Conservation (phyloP, 1,140 invertebrate species). For the Asbolus verrucosus region DNA sequence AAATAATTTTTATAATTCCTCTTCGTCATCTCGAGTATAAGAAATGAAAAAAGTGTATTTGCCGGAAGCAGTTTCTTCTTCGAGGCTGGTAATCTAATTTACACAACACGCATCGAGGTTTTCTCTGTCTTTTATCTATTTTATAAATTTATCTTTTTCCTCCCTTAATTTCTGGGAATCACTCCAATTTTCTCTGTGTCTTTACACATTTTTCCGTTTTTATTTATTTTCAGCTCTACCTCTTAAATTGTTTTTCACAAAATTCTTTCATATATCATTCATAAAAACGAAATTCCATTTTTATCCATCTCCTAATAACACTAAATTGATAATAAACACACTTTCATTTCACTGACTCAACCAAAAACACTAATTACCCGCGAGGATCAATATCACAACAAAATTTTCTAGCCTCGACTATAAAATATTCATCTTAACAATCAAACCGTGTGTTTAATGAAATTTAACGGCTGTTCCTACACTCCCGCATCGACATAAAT, state of each 20-base stretch:
- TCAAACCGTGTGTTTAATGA: constrained; percentile 40
- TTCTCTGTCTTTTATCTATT: constrained; percentile 50
- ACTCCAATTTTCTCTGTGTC: constrained; percentile 48
- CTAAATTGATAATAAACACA: constrained; percentile 37
- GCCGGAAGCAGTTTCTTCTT: constrained; percentile 47
- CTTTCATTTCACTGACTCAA: constrained; percentile 1
- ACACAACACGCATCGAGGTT: constrained; percentile 49
- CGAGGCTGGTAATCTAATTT: constrained; percentile 48
- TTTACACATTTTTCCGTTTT: constrained; percentile 47
- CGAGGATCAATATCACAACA: constrained; percentile 32
- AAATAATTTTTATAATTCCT: constrained; percentile 47
- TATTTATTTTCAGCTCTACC: constrained; percentile 45
- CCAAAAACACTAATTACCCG: constrained; percentile 23
- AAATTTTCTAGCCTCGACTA: constrained; percentile 23
- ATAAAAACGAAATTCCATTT: constrained; percentile 21
- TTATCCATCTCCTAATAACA: not conserved
- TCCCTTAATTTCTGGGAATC: constrained; percentile 47
- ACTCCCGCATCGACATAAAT: constrained; percentile 8
- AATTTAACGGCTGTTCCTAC: constrained; percentile 25
- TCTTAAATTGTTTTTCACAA: constrained; percentile 40
- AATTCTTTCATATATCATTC: constrained; percentile 43
- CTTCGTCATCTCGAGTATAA: constrained; percentile 44
- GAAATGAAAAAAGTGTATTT: constrained; percentile 46
- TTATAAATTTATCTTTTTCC: constrained; percentile 50
- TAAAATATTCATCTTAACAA: constrained; percentile 33